These are phyloP conservation scores for Endomychus coccineus DNA, from an alignment of 2,888 invertebrate species.

Conservation along the genomic window DNA sequence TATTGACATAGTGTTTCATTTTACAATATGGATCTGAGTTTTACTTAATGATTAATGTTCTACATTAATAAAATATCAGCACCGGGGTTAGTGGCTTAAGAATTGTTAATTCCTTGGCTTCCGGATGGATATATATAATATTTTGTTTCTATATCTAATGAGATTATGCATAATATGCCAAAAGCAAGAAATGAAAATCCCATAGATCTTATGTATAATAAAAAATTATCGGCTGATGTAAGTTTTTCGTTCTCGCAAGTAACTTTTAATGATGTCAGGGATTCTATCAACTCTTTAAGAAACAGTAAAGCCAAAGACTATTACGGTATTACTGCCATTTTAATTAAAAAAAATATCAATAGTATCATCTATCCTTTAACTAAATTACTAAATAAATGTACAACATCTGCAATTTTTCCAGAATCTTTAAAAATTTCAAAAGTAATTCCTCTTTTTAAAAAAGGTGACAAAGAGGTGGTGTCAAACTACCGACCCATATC, in stretches of 20 bases:
- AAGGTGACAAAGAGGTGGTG: neutral
- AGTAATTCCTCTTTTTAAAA: conserved; percentile 4
- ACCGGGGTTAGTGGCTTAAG: too few relatives aligned
- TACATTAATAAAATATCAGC: too few relatives aligned
- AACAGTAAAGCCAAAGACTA: conserved; percentile 3
- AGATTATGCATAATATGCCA: too few relatives aligned
- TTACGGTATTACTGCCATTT: neutral
- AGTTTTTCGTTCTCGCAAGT: conserved; percentile 2
- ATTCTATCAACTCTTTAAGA: neutral
- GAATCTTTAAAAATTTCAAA: conserved; percentile 2
- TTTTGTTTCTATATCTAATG: too few relatives aligned
- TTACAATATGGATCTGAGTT: too few relatives aligned
- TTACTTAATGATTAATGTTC: too few relatives aligned
- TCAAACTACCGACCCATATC: conserved; percentile 8
- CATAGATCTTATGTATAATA: too few relatives aligned
- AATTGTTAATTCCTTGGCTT: too few relatives aligned
- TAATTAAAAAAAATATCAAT: conserved; percentile 1
- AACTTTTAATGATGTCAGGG: conserved; percentile 2
- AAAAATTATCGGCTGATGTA: neutral
- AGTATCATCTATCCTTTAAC: conserved; percentile 4
- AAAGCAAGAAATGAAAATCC: too few relatives aligned
- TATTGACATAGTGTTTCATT: too few relatives aligned
- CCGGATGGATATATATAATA: too few relatives aligned
- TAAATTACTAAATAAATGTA: conserved; percentile 2
- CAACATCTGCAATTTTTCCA: conserved; percentile 1